Percentiles rank a stretch among this genome's conserved stretches.
These are phyloP conservation scores for Hemistola chrysoprasaria DNA, from an alignment of 2,888 invertebrate genomes.

Conservation along the genomic window DNA sequence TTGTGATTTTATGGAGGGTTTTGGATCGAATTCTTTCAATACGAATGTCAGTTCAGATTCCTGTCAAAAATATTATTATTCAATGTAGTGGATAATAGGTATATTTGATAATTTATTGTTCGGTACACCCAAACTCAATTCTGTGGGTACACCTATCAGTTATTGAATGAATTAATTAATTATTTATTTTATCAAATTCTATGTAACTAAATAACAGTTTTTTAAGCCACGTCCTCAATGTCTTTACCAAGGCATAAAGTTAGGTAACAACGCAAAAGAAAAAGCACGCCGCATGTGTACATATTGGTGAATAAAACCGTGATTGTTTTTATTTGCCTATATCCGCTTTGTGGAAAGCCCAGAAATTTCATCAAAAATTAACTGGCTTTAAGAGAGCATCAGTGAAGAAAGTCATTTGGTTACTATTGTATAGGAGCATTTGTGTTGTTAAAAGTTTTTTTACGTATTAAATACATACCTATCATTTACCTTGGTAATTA, in stretches of 20 bases:
- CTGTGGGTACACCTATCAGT: no score
- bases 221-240: background rate
- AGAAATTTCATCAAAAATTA: conserved; percentile 72
- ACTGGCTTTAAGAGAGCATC: conserved; percentile 29
- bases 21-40: conserved; percentile 27
- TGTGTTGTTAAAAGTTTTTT: conserved; percentile 17
- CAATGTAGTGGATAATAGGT: no score
- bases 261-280: conserved; percentile 32
- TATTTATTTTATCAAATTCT: no score
- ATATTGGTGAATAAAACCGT: conserved; percentile 50
- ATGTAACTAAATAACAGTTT: no score
- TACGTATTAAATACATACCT: no score
- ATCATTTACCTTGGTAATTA: no score
- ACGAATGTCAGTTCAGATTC: conserved; percentile 14
- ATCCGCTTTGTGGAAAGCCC: conserved; percentile 66
- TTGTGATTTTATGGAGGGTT: conserved; percentile 51
- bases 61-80: conserved; percentile 6
- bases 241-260: conserved; percentile 8
- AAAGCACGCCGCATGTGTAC: conserved; percentile 27
- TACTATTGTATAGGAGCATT: conserved; percentile 26
- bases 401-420: conserved; percentile 3
- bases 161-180: no score
- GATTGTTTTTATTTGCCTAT: conserved; percentile 56
- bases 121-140: no score
- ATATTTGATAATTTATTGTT: no score